Evolutionary conservation across 2,888 invertebrate species (phyloP), one percentile per base, ranked within the genome.

Genomic region (Flexamia atlantica): DNA sequence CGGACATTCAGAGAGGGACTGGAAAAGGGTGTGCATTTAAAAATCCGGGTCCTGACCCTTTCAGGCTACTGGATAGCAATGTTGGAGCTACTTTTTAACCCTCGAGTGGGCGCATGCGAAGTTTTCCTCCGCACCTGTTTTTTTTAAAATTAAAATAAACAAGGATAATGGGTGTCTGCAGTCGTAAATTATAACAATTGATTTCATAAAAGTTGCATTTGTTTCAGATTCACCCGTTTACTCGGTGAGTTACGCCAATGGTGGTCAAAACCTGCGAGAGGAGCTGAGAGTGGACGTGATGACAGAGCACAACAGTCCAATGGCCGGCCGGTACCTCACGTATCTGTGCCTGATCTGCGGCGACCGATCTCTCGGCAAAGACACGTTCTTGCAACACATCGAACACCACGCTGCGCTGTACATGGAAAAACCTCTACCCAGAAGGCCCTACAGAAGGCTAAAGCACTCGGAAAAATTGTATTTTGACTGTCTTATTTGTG

Each of bases 181-280:
- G n/a, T n/a, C n/a, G n/a, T n/a, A n/a, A 12, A 40, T 40, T 12
- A 40, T 40, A 9, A 40, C 40, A 14, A n/a, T 53, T 20, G 1
- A 53, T 53, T 64, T 2, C 14, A 64, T 64, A 64, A 64, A 5
- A 14, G 30, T 28, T 64, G 64, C 14, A 23, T 72, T 72, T 72
- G 40, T 72, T 72, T 72, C 72, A 72, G 72, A 72, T 72, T 40
- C 7, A 20, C 23, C 72, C 10, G 40, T 20, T 20, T 72, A 2
- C 36, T 17, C 30, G 28, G 10, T 53, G 53, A 23, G 17, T 28
- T 64, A 30, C 30, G 1, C 1, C 28, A 14, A 28, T 30, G 28
- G 14, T 17, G 64, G 20, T 1, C 5, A 5, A 5, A 30, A 30
- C 28, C 7, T 28, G 64, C 28, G 28, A 12, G 14, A 5, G 4